Conservation (phyloP, 2,113 vertebrate genomes). For the Carassius carassius region DNA sequence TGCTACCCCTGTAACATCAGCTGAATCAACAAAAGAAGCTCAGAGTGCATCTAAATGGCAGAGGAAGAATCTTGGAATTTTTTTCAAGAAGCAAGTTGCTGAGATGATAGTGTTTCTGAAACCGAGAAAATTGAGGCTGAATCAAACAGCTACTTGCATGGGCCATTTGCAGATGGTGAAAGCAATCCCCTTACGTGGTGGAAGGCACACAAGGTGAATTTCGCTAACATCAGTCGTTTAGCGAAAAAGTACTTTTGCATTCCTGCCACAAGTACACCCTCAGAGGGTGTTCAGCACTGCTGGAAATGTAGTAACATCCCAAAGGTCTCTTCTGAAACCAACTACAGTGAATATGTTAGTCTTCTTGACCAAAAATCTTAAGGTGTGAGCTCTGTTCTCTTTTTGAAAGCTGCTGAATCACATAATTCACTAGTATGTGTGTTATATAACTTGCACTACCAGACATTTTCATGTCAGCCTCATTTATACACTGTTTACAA, state of each 20-base stretch:
- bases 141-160: background rate
- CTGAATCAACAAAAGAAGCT: no score
- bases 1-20: no score
- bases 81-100: constrained; percentile 27
- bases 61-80: no score
- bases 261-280: background rate
- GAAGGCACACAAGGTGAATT: background rate
- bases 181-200: background rate
- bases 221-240: background rate
- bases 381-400: background rate
- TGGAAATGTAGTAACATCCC: constrained; percentile 19
- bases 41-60: no score
- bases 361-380: background rate
- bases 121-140: background rate
- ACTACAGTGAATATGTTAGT: background rate
- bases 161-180: background rate
- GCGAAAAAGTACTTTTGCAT: background rate
- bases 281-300: constrained; percentile 24
- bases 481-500: background rate
- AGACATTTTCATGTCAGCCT: no score
- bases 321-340: constrained; percentile 18
- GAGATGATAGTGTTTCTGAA: constrained; percentile 6
- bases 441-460: background rate
- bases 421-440: background rate
- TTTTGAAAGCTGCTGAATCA: background rate